Evolutionary conservation across 1,140 invertebrate genomes (phyloP).

Genomic region (Muscidifurax raptorellus): DNA sequence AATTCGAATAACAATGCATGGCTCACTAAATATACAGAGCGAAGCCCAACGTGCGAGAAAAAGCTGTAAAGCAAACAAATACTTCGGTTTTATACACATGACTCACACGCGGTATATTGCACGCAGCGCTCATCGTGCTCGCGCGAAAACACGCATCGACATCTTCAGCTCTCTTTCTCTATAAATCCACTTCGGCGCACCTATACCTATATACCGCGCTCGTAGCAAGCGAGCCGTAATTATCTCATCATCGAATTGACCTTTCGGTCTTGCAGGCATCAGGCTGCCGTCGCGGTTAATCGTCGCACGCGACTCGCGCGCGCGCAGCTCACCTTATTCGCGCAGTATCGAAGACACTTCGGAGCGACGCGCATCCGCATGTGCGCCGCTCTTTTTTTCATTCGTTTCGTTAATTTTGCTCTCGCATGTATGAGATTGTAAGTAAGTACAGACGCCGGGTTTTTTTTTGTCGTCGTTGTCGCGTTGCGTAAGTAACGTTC

Average conservation of each 20-base stretch:
- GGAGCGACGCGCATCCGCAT: not conserved
- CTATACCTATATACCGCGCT: not conserved
- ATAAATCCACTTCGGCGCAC: not conserved
- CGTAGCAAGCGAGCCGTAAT: not conserved
- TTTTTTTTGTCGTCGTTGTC: not conserved
- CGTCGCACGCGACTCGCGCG: not conserved
- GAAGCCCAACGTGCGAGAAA: not conserved
- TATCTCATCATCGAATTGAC: slow-evolving; percentile 48
- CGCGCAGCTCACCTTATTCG: not conserved
- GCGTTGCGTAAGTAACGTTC: not conserved
- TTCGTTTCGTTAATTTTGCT: slow-evolving; percentile 18
- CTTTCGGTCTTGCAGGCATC: slow-evolving; percentile 17
- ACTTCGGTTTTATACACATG: not conserved
- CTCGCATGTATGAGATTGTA: not conserved
- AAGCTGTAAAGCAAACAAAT: not conserved
- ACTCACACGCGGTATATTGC: not conserved
- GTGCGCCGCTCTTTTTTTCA: not conserved
- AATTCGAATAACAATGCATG: too few species aligned
- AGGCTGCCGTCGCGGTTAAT: not conserved
- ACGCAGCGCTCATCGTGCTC: not conserved
- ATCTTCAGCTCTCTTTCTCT: not conserved
- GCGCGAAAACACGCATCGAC: slow-evolving; percentile 10
- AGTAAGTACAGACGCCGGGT: not conserved
- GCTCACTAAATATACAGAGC: too few species aligned
- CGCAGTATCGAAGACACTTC: not conserved